phyloP scores from a whole-genome alignment of 2,888 invertebrate species.

The Trichogramma dendrolimi region DNA sequence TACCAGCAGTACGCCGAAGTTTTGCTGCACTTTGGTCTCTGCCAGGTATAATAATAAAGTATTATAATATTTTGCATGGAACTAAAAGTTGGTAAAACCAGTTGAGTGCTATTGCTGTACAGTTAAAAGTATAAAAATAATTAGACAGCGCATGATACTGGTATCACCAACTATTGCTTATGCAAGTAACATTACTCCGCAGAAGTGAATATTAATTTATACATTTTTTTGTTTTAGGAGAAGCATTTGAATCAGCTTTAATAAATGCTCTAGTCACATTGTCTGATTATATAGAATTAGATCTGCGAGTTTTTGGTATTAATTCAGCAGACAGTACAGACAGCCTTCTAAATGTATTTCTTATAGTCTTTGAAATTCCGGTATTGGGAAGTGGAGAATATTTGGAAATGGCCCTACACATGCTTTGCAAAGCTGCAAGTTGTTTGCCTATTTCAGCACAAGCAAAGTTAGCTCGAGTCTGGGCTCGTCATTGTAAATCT shows the following conservation, averaged over 20 bases:
- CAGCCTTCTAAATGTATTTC: constrained; percentile 58
- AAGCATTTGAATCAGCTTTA: constrained; percentile 62
- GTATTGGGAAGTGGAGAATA: constrained; percentile 72
- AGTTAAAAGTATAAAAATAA: neutral
- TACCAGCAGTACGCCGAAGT: constrained; percentile 67
- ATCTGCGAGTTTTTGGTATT: constrained; percentile 61
- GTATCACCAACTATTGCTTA: neutral
- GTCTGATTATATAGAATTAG: constrained; percentile 69
- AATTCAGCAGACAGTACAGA: constrained; percentile 56
- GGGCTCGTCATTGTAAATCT: constrained; percentile 67
- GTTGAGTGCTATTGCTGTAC: neutral
- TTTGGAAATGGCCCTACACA: constrained; percentile 76
- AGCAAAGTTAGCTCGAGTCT: constrained; percentile 74
- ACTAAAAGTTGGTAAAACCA: neutral
- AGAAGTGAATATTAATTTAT: constrained; percentile 18
- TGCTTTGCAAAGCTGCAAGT: constrained; percentile 72
- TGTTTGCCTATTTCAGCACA: constrained; percentile 69
- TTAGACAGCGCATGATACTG: constrained; percentile 2
- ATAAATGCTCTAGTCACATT: constrained; percentile 71
- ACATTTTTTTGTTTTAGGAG: constrained; percentile 43
- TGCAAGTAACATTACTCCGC: neutral
- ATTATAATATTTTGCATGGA: neutral
- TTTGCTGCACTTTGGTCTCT: constrained; percentile 57
- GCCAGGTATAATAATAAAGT: constrained; percentile 38
- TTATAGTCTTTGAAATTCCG: constrained; percentile 78